Base-by-base conservation (phyloP, 2,888 invertebrate species). In the Pristionchus maxplancki region DNA sequence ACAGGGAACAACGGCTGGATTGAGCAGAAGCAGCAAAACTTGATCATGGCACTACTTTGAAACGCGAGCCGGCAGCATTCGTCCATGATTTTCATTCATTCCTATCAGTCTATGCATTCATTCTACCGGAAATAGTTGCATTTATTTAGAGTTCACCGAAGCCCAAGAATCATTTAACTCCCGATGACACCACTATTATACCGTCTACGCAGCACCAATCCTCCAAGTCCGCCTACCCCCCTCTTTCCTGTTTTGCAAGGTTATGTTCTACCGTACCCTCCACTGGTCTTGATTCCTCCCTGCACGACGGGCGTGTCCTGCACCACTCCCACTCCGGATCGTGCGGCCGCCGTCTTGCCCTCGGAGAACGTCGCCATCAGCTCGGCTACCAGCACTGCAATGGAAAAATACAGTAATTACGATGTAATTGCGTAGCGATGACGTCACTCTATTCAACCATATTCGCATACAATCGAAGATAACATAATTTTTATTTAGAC, bases 301-400 rank as follows among this genome's bases (percentile, higher is more conserved):
- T 97, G 97, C 95, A 98, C 98, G 89, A 98, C 95, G 95, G 97
- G 96, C 0, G 97, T 97, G 87, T 97, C 97, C 0, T 96, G 96
- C 0, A 96, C 96, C 58, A 98, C 74, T n/a, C 40, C 78, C 44
- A 37, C 62, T 67, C 88, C 82, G 1, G 78, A 78, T 92, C 91
- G 15, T 81, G 64, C 28, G 67, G 89, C 8, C 89, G 90, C 48
- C 85, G 74, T 64, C 91, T 90, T 88, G 81, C 92, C 97, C 82
- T 97, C 97, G 58, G 97, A 97, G 88, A 98, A 95, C 94, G 97
- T 97, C 90, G 97, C 97, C 87, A 97, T 96, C 89, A 98, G 96
- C 89, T 96, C 96, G 15, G 96, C 96, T 5, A 98, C 97, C 83
- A 98, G 95, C 40, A 88, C 87, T 78, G 74, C 13, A 78, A 37